Conservation (phyloP, 2,888 invertebrate genomes). For the Himalopsyche tibetana region DNA sequence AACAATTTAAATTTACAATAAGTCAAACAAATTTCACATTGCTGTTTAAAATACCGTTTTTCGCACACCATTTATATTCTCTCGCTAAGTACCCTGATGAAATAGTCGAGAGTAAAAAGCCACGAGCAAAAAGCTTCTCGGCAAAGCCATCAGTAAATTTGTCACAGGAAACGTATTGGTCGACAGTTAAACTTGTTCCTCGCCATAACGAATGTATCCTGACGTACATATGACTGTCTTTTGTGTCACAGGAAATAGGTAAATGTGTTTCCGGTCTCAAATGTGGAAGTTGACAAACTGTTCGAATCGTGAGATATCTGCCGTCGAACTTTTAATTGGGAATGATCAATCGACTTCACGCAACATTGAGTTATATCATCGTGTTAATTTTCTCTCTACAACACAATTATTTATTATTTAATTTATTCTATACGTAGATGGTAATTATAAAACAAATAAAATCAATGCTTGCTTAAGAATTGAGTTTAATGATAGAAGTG, state of each 20-base stretch:
- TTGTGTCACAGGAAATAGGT: constrained; percentile 12
- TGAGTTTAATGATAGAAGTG: no score
- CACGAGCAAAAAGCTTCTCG: constrained; percentile 48
- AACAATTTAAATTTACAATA: no score
- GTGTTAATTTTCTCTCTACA: no score
- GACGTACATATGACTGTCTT: constrained; percentile 11
- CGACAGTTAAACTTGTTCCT: constrained; percentile 4
- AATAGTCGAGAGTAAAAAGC: constrained; percentile 38
- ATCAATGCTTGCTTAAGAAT: no score
- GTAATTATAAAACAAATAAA: no score
- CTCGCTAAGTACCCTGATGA: not conserved
- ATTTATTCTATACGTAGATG: no score
- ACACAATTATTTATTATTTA: no score
- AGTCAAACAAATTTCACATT: no score
- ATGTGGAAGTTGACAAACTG: constrained; percentile 27
- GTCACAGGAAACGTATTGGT: constrained; percentile 9
- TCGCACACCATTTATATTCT: not conserved
- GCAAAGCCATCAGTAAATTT: constrained; percentile 51
- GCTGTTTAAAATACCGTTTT: no score
- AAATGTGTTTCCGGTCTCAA: constrained; percentile 35
- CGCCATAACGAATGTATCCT: constrained; percentile 27
- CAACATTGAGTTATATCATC: no score
- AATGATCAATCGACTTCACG: not conserved
- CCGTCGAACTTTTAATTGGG: constrained; percentile 10
- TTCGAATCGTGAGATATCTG: not conserved